A percentile compares a stretch with the other conserved stretches of the same genome.
Conservation (phyloP, 1,140 invertebrate genomes). For the Carcinoscorpius rotundicauda region DNA sequence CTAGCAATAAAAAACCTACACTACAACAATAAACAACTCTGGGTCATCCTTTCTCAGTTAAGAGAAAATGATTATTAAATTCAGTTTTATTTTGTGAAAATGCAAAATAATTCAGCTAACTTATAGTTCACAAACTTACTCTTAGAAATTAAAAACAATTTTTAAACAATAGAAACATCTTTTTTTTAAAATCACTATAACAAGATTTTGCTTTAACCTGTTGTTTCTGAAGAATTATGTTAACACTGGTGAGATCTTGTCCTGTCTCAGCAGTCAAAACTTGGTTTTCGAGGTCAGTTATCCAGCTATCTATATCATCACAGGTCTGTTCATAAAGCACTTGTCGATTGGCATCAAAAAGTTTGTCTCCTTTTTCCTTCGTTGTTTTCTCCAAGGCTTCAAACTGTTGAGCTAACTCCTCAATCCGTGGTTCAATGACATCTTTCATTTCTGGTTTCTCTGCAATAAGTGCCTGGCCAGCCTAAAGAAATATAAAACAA, state of each 20-base stretch:
- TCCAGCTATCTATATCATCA: conserved; percentile 97
- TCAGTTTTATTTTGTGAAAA: too few relatives aligned
- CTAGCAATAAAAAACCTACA: too few relatives aligned
- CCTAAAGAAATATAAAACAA: conserved; percentile 11
- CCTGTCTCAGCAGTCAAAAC: conserved; percentile 91
- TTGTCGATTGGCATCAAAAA: conserved; percentile 97
- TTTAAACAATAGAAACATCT: too few relatives aligned
- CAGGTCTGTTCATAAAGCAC: conserved; percentile 93
- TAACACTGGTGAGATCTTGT: conserved; percentile 92
- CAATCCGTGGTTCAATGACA: conserved; percentile 80
- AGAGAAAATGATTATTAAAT: too few relatives aligned
- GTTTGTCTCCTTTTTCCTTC: conserved; percentile 89
- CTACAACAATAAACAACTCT: too few relatives aligned
- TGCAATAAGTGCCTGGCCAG: conserved; percentile 75
- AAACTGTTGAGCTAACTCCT: conserved; percentile 77
- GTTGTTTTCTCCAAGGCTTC: conserved; percentile 88
- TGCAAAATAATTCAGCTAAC: too few relatives aligned
- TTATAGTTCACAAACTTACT: too few relatives aligned
- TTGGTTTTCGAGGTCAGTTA: conserved; percentile 94
- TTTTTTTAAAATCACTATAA: too few relatives aligned
- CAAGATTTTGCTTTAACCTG: conserved; percentile 44
- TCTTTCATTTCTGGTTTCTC: conserved; percentile 90
- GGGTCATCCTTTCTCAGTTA: too few relatives aligned
- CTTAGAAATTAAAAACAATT: too few relatives aligned
- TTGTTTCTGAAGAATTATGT: conserved; percentile 98